Conservation (phyloP, 2,113 vertebrate genomes). For the Bothrops jararaca region DNA sequence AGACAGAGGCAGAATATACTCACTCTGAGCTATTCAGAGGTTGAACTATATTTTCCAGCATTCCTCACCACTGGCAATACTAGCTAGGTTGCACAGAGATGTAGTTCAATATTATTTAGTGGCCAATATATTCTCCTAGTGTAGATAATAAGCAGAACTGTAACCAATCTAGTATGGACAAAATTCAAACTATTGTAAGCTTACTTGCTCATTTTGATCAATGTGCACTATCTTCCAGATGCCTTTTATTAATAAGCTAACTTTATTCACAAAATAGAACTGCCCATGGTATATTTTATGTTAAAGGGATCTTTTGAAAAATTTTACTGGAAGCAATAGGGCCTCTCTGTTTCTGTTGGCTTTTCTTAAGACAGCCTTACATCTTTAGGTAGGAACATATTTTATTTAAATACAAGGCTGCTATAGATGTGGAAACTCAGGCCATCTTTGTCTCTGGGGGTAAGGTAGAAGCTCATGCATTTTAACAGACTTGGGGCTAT, state of each 20-base stretch:
- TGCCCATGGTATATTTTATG: neutral
- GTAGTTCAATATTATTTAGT: neutral
- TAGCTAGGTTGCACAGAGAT: neutral
- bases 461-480: slow-evolving; percentile 3
- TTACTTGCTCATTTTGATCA: neutral
- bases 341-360: neutral
- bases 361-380: neutral
- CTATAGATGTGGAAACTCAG: neutral
- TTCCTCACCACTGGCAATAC: neutral
- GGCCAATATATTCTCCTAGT: neutral
- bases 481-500: neutral
- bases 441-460: neutral
- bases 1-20: neutral
- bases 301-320: neutral
- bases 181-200: neutral
- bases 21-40: neutral
- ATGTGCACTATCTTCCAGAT: neutral
- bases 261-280: neutral
- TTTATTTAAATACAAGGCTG: slow-evolving; percentile 10
- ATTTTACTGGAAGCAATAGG: neutral
- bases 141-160: rapidly evolving
- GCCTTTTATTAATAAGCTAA: neutral
- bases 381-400: neutral
- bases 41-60: neutral
- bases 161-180: neutral